Conservation (phyloP, 2,888 invertebrate genomes). For the Platycheirus albimanus region DNA sequence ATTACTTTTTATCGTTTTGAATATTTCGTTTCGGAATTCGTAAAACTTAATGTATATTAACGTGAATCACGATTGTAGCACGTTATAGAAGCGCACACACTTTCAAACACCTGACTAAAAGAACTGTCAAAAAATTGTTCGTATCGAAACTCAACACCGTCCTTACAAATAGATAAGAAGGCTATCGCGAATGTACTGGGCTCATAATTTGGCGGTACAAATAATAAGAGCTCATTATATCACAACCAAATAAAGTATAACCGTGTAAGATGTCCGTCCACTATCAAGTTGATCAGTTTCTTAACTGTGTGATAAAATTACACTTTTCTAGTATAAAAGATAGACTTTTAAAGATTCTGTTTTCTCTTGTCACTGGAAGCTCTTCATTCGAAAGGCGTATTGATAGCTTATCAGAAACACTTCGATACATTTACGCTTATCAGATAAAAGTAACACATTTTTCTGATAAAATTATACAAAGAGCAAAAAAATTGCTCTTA, state of each 20-base stretch:
- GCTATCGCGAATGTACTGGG: slow-evolving; percentile 40
- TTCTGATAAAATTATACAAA: slow-evolving; percentile 37
- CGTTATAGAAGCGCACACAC: slow-evolving; percentile 25
- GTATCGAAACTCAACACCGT: slow-evolving; percentile 27
- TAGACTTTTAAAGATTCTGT: slow-evolving; percentile 2
- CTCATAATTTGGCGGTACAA: slow-evolving; percentile 48
- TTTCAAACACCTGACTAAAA: slow-evolving; percentile 7
- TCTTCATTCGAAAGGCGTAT: slow-evolving; percentile 11
- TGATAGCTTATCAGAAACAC: slow-evolving; percentile 61
- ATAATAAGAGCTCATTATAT: slow-evolving; percentile 9
- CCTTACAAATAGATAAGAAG: slow-evolving; percentile 55
- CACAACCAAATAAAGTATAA: slow-evolving; percentile 19
- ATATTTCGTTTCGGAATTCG: slow-evolving; percentile 11
- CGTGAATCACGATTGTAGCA: slow-evolving; percentile 23
- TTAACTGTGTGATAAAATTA: slow-evolving; percentile 37
- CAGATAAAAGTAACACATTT: slow-evolving; percentile 37
- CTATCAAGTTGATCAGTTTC: slow-evolving; percentile 53
- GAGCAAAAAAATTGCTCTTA: slow-evolving; percentile 41
- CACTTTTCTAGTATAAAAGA: slow-evolving; percentile 33
- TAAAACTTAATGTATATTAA: neutral
- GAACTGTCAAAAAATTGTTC: slow-evolving; percentile 16
- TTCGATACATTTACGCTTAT: slow-evolving; percentile 59
- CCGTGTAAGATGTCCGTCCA: slow-evolving; percentile 36
- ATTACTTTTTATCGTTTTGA: slow-evolving; percentile 10
- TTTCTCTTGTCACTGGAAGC: slow-evolving; percentile 20